Evolutionary conservation across 2,888 invertebrate genomes (phyloP).

Genomic region (Drosophila nr. perissopoda): DNA sequence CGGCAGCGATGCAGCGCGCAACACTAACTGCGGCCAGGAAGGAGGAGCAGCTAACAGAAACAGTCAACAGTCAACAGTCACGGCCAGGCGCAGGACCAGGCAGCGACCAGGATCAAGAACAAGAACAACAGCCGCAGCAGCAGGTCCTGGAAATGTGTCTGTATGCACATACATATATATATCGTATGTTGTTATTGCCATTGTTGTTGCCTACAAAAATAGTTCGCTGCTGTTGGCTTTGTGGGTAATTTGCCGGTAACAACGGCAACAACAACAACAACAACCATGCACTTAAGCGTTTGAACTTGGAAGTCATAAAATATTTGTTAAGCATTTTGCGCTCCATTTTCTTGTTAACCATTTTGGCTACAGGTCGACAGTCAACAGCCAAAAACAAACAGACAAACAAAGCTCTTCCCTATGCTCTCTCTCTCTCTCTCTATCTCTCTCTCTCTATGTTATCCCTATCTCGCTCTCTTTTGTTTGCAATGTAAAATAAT

Average conservation of each 20-base stretch:
- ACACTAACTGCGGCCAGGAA: constrained; percentile 7
- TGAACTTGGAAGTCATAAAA: constrained; percentile 76
- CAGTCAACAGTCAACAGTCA: constrained; percentile 10
- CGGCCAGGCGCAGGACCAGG: constrained; percentile 1
- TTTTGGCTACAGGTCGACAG: constrained; percentile 71
- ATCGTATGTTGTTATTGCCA: constrained; percentile 2
- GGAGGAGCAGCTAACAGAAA: constrained; percentile 4
- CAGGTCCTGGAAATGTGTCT: constrained; percentile 4
- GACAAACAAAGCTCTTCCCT: constrained; percentile 32
- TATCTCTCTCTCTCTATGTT: not conserved
- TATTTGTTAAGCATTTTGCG: constrained; percentile 80
- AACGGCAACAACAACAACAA: constrained; percentile 35
- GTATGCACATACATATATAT: not conserved
- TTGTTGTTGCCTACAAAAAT: constrained; percentile 41
- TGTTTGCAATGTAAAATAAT: constrained; percentile 51
- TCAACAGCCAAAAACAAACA: constrained; percentile 56
- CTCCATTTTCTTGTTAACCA: constrained; percentile 72
- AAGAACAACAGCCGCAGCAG: constrained; percentile 1
- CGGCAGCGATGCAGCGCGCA: constrained; percentile 43
- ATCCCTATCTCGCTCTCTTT: not conserved
- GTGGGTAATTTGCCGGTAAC: constrained; percentile 73
- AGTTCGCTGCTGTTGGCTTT: constrained; percentile 54
- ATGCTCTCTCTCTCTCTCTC: not conserved
- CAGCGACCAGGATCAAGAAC: not conserved
- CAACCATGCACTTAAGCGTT: constrained; percentile 69